Base-by-base conservation (phyloP, 2,113 vertebrate species). In the Oryzias javanicus region DNA sequence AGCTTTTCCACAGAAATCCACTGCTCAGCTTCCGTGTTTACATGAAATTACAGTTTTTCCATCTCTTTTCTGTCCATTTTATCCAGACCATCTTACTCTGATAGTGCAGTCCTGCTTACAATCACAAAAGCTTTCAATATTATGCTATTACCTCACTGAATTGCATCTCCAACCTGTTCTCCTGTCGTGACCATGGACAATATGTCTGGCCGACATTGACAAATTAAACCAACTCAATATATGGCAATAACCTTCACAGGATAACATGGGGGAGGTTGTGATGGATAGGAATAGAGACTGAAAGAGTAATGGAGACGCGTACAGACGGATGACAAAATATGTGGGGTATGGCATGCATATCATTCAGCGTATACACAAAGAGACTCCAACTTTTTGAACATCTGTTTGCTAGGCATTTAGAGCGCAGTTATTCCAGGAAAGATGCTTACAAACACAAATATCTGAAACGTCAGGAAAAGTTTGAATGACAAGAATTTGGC, bases 191-290 rank as follows among this genome's bases (percentile, higher is more conserved):
- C 72, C 61, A 20, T 70, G 77, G 74, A 75, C 81, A 81, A 81
- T 80, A 77, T 52, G 74, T 67, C 66, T 66, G 68, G 55, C 75
- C 62, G 79, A 82, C 85, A 89, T 81, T 89, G 83, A 91, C 80
- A 81, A 89, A 90, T 91, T 81, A 86, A 86, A 89, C 68, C 70
- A 81, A 74, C 62, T 78, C 48, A 41, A 89, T 85, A 80, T 83
- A 88, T 80, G 78, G 85, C 86, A 78, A 77, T 86, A 89, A 87
- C 87, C 84, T 89, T 88, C 84, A 74, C 42, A 35, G 65, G 47
- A 64, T 67, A 66, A 67, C 76, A 79, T 40, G 29, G 55, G 49
- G 49, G 55, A 2, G 53, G 18, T 42, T 16, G 18, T 54, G 29
- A 44, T 10, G 52, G 42, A 64, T 55, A 53, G 27, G 59, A 68